Percentiles rank a stretch among this genome's conserved stretches.
Conservation (phyloP, 2,113 vertebrate species). For the Chunga burmeisteri region DNA sequence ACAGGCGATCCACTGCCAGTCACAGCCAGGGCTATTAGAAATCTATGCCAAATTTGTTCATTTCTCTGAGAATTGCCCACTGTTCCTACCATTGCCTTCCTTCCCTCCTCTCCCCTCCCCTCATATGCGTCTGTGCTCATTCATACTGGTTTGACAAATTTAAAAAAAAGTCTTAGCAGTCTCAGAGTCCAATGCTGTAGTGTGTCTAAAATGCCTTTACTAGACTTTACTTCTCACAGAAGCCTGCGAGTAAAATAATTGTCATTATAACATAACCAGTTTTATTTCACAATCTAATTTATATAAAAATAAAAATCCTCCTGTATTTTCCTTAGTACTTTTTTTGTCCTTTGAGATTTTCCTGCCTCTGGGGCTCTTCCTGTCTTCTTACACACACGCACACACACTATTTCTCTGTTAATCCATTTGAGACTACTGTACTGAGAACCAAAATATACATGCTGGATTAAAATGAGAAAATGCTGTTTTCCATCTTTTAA, state of each 20-base stretch:
- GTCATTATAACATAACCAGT: neutral
- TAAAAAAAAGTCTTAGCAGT: neutral
- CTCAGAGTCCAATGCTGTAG: neutral
- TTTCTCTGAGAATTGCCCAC: neutral
- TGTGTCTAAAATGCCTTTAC: neutral
- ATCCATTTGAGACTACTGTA: neutral
- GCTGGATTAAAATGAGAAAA: neutral
- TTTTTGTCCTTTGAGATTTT: neutral
- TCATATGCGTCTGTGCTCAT: neutral
- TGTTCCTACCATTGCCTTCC: neutral
- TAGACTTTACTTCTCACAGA: neutral
- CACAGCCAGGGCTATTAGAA: neutral
- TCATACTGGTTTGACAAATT: neutral
- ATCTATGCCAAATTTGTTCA: neutral
- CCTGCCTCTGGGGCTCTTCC: neutral
- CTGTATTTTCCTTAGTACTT: neutral
- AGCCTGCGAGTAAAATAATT: neutral
- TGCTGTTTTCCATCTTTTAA: neutral
- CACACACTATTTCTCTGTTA: neutral
- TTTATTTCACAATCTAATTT: neutral
- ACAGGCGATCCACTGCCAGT: neutral
- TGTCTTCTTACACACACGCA: accelerated
- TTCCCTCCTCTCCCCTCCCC: neutral
- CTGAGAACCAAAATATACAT: neutral
- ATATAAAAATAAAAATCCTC: neutral